phyloP scores from a whole-genome alignment of 2,888 invertebrate species.

The Conus canariensis region DNA sequence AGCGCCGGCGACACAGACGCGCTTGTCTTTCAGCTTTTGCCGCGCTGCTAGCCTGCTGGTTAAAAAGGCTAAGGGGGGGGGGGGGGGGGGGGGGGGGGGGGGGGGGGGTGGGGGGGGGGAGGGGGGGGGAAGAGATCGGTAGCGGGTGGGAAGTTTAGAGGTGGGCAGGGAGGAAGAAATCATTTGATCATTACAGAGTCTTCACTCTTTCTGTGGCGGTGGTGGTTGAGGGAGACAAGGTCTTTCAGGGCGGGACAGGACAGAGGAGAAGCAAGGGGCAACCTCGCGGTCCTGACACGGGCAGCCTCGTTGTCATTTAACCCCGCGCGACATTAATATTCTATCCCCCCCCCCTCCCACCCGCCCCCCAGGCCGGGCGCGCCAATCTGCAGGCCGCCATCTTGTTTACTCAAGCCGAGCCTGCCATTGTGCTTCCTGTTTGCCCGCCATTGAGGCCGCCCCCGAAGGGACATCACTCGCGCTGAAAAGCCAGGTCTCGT shows the following conservation, averaged over 20 bases:
- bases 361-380: background rate
- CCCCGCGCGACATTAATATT: constrained; percentile 45
- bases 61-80: background rate
- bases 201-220: constrained; percentile 27
- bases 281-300: constrained; percentile 23
- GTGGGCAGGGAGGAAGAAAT: constrained; percentile 27
- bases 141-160: background rate
- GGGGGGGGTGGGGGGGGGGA: background rate
- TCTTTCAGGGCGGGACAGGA: background rate
- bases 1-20: constrained; percentile 21
- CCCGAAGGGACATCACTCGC: constrained; percentile 38
- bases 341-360: background rate
- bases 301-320: constrained; percentile 39
- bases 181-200: constrained; percentile 45
- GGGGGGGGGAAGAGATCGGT: background rate
- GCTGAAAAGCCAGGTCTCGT: constrained; percentile 37
- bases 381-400: constrained; percentile 44
- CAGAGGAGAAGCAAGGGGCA: background rate
- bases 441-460: constrained; percentile 37
- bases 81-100: background rate
- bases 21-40: background rate
- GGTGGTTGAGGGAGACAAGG: background rate
- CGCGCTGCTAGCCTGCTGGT: background rate
- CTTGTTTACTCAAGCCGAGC: constrained; percentile 41
- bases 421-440: constrained; percentile 41